Evolutionary conservation across 2,888 invertebrate genomes (phyloP), one percentile per base, ranked within the genome.

Genomic region (Endomychus coccineus): DNA sequence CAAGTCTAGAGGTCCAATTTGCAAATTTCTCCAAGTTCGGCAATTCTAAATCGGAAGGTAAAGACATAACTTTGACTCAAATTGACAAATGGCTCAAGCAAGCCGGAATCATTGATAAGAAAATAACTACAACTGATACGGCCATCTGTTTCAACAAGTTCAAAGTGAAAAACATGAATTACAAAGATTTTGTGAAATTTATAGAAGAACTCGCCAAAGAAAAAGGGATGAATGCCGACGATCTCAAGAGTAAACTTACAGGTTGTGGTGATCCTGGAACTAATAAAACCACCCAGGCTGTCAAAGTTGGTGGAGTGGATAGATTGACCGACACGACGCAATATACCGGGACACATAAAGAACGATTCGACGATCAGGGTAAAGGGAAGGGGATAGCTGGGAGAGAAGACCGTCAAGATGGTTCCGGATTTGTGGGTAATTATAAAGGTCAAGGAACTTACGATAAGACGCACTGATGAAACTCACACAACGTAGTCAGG

Each of bases 71-170:
- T 0, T 70, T 91, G n/a, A 85, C 85, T 6, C 88, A 91, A 64
- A 83, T 86, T 56, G 91, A 91, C 65, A 91, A 90, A 67, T 91
- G 91, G 91, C 83, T 91, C 81, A 90, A 89, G 56, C 91, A 91
- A 60, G 89, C 90, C 0, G 83, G 78, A 54, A 78, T 83, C 11
- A 68, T 77, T 30, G 77, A 76, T 36, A 88, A 87, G 67, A 83
- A 83, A 58, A 82, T 89, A 44, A 85, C 86, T 0, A 86, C 89
- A 12, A 90, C 89, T 2, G 91, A 91, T 59, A 91, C 90, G 1
- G 90, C 84, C 27, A 89, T 91, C 45, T 79, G 82, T 61, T 91
- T 90, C 65, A 89, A 88, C 61, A 89, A 89, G 61, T 77, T 89
- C 50, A 90, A 89, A 77, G 44, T 56, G 2, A 58, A 58, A 44